Conservation (phyloP, 1,140 invertebrate species). For the Polypedilum vanderplanki region DNA sequence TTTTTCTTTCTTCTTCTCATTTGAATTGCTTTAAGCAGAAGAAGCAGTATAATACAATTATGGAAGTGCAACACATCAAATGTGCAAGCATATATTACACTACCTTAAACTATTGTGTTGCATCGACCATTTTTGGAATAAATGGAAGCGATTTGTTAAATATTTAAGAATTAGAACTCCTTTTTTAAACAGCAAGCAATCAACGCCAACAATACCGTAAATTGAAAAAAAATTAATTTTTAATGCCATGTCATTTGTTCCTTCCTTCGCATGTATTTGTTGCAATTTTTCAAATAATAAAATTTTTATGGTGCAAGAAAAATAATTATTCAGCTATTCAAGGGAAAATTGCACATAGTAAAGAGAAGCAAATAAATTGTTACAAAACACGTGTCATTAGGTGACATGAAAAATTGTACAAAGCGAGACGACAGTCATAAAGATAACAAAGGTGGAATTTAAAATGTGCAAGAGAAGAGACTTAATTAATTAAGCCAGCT, state of each 20-base stretch:
- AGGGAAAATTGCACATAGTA: neutral
- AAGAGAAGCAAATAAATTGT: neutral
- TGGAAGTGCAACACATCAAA: neutral
- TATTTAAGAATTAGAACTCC: too few relatives aligned
- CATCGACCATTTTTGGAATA: too few relatives aligned
- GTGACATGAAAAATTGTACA: neutral
- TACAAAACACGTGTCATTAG: neutral
- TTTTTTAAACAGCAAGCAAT: too few relatives aligned
- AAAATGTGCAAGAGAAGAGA: neutral
- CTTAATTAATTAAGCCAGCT: slow-evolving; percentile 3
- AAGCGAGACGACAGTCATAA: neutral
- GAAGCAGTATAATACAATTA: neutral
- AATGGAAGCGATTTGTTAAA: too few relatives aligned
- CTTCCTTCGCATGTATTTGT: too few relatives aligned
- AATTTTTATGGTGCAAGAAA: too few relatives aligned
- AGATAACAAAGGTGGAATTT: slow-evolving; percentile 9
- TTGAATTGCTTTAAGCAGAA: too few relatives aligned
- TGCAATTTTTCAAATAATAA: too few relatives aligned
- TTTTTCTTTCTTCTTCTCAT: slow-evolving; percentile 19
- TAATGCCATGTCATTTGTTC: too few relatives aligned
- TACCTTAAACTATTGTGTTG: too few relatives aligned
- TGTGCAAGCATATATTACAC: neutral
- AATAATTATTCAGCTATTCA: neutral
- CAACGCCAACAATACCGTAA: too few relatives aligned
- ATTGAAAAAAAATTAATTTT: too few relatives aligned